Evolutionary conservation across 2,888 invertebrate genomes (phyloP).

Genomic region (Lobophora halterata): DNA sequence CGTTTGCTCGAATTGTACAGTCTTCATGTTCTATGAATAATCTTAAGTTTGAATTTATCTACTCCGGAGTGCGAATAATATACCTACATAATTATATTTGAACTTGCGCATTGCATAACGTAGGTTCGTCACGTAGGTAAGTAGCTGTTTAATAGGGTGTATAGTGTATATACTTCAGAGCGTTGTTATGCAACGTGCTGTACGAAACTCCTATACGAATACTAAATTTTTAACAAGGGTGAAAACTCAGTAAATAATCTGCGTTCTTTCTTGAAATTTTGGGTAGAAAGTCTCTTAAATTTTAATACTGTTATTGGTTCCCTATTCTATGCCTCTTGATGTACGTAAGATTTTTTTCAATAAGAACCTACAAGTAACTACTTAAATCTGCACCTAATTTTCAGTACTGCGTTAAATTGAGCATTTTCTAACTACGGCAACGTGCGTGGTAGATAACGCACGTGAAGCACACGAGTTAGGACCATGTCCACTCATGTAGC

Average conservation of each 20-base stretch:
- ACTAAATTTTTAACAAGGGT: too few species aligned
- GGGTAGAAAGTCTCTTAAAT: too few species aligned
- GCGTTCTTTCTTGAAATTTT: too few species aligned
- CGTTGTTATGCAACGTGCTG: too few species aligned
- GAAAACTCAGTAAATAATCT: too few species aligned
- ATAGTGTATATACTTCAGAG: too few species aligned
- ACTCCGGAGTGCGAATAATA: conserved; percentile 33
- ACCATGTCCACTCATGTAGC: conserved; percentile 24
- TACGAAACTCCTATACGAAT: too few species aligned
- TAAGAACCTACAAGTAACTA: too few species aligned
- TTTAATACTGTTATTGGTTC: too few species aligned
- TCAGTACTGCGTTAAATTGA: conserved; percentile 1
- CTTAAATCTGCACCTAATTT: neutral
- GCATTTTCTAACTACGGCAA: too few species aligned
- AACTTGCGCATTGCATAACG: conserved; percentile 9
- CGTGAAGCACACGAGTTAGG: conserved; percentile 9
- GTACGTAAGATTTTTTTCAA: too few species aligned
- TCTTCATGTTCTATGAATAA: conserved; percentile 67
- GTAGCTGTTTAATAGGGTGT: conserved; percentile 2
- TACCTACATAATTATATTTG: conserved; percentile 49
- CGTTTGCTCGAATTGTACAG: conserved; percentile 74
- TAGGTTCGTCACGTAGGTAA: conserved; percentile 22
- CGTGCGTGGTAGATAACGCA: conserved; percentile 6
- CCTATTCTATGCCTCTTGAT: too few species aligned
- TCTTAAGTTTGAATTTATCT: conserved; percentile 50